These are phyloP conservation scores for Semotilus atromaculatus DNA, from an alignment of 2,797 vertebrate species.

Conservation along the genomic window DNA sequence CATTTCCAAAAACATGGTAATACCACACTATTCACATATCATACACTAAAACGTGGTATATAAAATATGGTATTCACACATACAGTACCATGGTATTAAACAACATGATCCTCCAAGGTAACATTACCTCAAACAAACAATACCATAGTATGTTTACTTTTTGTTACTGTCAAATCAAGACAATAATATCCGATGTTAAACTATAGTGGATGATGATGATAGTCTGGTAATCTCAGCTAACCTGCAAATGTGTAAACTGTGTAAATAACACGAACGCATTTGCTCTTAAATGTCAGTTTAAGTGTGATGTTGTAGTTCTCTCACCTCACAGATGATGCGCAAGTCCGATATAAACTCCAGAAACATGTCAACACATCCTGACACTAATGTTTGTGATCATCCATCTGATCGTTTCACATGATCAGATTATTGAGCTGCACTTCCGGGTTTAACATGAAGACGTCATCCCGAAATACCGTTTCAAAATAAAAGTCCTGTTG, in stretches of 20 bases:
- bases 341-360: neutral
- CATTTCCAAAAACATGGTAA: neutral
- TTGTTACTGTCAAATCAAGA: neutral
- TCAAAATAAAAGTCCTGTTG: conserved; percentile 31
- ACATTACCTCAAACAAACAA: neutral
- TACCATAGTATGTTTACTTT: neutral
- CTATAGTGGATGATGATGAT: neutral
- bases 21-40: neutral
- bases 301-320: neutral
- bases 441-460: neutral
- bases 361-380: conserved; percentile 10
- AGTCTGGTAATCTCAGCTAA: neutral
- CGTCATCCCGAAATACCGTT: neutral
- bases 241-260: neutral
- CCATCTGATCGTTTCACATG: conserved; percentile 24
- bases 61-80: neutral
- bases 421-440: conserved; percentile 29
- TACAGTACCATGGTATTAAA: no score
- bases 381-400: neutral
- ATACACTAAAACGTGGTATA: neutral
- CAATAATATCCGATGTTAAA: neutral
- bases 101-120: neutral
- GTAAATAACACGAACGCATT: neutral
- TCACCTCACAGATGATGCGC: conserved; percentile 1
- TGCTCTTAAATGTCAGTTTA: conserved; percentile 2